phyloP scores from a whole-genome alignment of 2,797 vertebrate species.

The Amniataba percoides region DNA sequence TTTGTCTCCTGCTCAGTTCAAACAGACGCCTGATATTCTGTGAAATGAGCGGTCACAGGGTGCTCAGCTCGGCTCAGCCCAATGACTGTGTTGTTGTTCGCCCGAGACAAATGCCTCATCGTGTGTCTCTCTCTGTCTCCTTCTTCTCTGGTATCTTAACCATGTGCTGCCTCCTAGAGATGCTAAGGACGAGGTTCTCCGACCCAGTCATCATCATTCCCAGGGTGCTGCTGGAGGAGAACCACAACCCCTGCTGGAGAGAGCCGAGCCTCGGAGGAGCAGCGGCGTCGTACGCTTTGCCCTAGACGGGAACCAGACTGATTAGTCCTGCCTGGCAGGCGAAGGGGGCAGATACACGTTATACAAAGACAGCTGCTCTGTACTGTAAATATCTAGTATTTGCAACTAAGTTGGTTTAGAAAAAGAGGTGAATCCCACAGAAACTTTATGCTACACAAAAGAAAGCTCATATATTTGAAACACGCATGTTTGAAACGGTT shows the following conservation, averaged over 20 bases:
- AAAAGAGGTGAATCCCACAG: conserved; percentile 35
- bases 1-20: conserved; percentile 1
- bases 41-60: conserved; percentile 80
- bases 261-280: conserved; percentile 78
- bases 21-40: conserved; percentile 2
- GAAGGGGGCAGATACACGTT: conserved; percentile 19
- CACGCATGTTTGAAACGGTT: conserved; percentile 74
- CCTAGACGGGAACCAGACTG: conserved; percentile 82
- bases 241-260: conserved; percentile 78
- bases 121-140: conserved; percentile 73
- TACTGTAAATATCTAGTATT: conserved; percentile 80
- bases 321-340: conserved; percentile 60
- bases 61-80: conserved; percentile 63
- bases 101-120: conserved; percentile 75
- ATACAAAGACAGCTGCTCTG: conserved; percentile 66
- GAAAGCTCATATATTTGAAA: conserved; percentile 39
- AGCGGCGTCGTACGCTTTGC: conserved; percentile 84
- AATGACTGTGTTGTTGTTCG: conserved; percentile 46
- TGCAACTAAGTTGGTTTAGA: conserved; percentile 58
- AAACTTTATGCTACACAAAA: conserved; percentile 7
- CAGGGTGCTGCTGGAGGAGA: conserved; percentile 87
- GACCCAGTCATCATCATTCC: conserved; percentile 87
- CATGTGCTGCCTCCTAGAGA: conserved; percentile 84
- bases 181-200: conserved; percentile 83
- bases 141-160: conserved; percentile 72